phyloP scores from a whole-genome alignment of 2,113 vertebrate genomes.

The Tragelaphus strepsiceros region DNA sequence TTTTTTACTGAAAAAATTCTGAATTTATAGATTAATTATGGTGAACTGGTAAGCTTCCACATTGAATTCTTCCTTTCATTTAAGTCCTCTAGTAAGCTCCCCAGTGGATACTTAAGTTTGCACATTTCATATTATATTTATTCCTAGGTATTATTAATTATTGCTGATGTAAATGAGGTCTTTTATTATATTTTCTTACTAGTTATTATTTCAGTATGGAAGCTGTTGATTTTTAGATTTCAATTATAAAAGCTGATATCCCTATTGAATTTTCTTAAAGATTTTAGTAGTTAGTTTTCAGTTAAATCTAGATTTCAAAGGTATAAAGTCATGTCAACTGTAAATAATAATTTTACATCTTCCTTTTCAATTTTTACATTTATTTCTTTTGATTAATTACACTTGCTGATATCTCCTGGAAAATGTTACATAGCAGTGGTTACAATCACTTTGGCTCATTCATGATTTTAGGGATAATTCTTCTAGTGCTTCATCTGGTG shows the following conservation, averaged over 20 bases:
- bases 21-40: background rate
- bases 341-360: background rate
- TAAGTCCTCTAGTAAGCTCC: background rate
- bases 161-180: background rate
- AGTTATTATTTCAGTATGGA: background rate
- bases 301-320: background rate
- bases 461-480: background rate
- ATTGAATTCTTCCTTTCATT: background rate
- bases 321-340: background rate
- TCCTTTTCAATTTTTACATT: background rate
- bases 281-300: background rate
- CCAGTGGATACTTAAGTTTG: background rate
- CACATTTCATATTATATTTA: background rate
- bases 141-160: background rate
- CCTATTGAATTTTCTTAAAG: background rate
- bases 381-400: background rate
- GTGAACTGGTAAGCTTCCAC: background rate
- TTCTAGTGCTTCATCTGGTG: background rate
- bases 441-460: background rate
- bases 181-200: background rate
- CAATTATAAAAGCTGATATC: background rate
- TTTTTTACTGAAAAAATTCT: background rate
- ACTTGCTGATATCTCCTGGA: background rate
- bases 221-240: background rate
- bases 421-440: background rate